A percentile compares a stretch with the other conserved stretches of the same genome.
Evolutionary conservation across 2,113 vertebrate species (phyloP).

Genomic region (Bos indicus): DNA sequence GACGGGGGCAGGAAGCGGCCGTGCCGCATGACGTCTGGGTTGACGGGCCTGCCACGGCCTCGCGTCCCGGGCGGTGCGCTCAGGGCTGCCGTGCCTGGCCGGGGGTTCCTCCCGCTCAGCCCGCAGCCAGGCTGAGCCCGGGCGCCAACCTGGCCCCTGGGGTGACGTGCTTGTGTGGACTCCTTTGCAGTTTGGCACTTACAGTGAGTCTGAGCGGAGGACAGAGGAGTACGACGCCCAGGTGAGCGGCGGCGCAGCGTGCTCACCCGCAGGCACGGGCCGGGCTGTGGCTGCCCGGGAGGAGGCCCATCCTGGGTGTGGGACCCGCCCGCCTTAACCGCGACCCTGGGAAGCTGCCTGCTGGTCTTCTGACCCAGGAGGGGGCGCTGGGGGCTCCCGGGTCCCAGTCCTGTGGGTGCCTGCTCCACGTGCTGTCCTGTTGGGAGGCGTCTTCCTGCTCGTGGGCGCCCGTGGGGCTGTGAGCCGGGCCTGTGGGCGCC

Average conservation of each 20-base stretch:
- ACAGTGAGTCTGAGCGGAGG: slow-evolving; percentile 91
- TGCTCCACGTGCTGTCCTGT: rapidly evolving
- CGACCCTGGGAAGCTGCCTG: neutral
- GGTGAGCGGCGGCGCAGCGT: slow-evolving; percentile 74
- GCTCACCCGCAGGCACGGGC: rapidly evolving
- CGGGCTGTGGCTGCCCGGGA: neutral
- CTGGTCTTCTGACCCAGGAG: neutral
- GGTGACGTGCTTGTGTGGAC: neutral
- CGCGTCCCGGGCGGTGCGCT: rapidly evolving
- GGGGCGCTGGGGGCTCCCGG: neutral
- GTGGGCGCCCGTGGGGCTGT: too few relatives aligned
- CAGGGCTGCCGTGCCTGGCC: neutral
- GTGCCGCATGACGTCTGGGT: neutral
- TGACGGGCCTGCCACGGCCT: neutral
- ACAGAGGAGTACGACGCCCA: slow-evolving; percentile 95
- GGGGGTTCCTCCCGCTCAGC: rapidly evolving
- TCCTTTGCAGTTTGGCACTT: slow-evolving; percentile 89
- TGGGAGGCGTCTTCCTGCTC: neutral
- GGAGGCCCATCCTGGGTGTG: neutral
- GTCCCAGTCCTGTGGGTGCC: neutral
- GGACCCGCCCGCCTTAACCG: neutral
- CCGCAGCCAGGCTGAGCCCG: neutral
- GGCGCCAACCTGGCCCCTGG: neutral
- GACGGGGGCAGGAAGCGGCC: neutral
- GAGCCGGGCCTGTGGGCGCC: neutral